These are phyloP conservation scores for Hippocampus mohnikei DNA, from an alignment of 2,113 vertebrate genomes.

Conservation along the genomic window DNA sequence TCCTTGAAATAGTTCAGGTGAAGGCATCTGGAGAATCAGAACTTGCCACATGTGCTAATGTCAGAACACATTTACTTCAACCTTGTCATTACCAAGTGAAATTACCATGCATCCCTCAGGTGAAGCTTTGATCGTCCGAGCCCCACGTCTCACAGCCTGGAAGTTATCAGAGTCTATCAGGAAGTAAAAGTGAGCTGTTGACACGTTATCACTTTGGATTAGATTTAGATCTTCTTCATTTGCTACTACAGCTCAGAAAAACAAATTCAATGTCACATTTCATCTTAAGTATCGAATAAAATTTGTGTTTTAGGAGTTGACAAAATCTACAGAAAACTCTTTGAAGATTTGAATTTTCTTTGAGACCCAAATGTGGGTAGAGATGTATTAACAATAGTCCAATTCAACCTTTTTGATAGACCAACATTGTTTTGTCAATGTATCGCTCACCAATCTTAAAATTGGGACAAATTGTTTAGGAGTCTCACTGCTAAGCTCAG, in stretches of 20 bases:
- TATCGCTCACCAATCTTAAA: too few relatives aligned
- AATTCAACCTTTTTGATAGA: too few relatives aligned
- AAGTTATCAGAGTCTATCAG: slow-evolving; percentile 50
- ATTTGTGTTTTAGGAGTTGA: background rate
- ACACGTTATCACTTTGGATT: slow-evolving; percentile 1
- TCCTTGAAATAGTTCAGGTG: slow-evolving; percentile 67
- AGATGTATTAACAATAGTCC: too few relatives aligned
- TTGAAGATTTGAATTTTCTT: background rate
- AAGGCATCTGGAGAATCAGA: slow-evolving; percentile 72
- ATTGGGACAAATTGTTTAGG: too few relatives aligned
- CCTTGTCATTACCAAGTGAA: slow-evolving; percentile 43
- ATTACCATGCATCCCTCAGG: slow-evolving; percentile 52
- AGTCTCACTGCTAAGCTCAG: too few relatives aligned
- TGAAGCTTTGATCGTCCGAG: slow-evolving; percentile 66
- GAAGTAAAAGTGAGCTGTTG: slow-evolving; percentile 27
- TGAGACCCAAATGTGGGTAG: too few relatives aligned
- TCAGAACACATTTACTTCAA: slow-evolving; percentile 69
- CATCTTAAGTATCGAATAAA: too few relatives aligned
- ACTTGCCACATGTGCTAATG: slow-evolving; percentile 69
- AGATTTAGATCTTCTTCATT: slow-evolving; percentile 11
- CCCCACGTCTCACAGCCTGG: slow-evolving; percentile 31
- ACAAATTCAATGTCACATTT: background rate
- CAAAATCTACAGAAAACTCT: background rate
- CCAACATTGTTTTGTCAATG: too few relatives aligned
- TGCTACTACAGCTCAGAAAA: slow-evolving; percentile 1